Percentiles rank a stretch among this genome's conserved stretches.
Evolutionary conservation across 2,888 invertebrate genomes (phyloP).

Genomic region (Dryocosmus kuriphilus): DNA sequence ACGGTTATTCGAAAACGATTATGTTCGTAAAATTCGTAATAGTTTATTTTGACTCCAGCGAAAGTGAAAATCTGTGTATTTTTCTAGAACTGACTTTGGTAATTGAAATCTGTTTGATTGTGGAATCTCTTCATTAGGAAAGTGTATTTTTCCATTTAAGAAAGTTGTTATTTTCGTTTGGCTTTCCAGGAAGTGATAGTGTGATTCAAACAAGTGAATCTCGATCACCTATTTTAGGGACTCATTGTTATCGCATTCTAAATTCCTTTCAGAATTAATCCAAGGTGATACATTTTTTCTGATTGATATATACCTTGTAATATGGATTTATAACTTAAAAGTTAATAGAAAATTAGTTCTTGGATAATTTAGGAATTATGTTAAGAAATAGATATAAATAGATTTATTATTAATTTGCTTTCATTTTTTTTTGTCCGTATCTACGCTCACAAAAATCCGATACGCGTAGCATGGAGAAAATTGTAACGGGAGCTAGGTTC

Average conservation of each 20-base stretch:
- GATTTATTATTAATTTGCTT: too few relatives aligned
- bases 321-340: background rate
- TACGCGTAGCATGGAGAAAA: too few relatives aligned
- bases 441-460: too few relatives aligned
- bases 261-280: background rate
- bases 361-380: background rate
- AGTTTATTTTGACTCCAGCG: background rate
- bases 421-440: too few relatives aligned
- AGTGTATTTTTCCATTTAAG: background rate
- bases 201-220: background rate
- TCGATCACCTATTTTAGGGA: background rate
- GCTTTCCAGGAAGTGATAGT: background rate
- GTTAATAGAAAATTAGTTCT: background rate
- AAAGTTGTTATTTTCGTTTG: background rate
- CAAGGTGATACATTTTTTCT: background rate
- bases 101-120: background rate
- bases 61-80: background rate
- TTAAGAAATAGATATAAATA: background rate
- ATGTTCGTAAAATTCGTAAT: background rate
- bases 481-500: too few relatives aligned
- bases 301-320: background rate
- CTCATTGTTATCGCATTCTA: background rate
- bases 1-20: background rate
- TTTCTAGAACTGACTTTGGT: background rate
- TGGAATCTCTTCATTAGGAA: background rate